phyloP scores from a whole-genome alignment of 2,113 vertebrate species.

The Grammomys dolichurus region DNA sequence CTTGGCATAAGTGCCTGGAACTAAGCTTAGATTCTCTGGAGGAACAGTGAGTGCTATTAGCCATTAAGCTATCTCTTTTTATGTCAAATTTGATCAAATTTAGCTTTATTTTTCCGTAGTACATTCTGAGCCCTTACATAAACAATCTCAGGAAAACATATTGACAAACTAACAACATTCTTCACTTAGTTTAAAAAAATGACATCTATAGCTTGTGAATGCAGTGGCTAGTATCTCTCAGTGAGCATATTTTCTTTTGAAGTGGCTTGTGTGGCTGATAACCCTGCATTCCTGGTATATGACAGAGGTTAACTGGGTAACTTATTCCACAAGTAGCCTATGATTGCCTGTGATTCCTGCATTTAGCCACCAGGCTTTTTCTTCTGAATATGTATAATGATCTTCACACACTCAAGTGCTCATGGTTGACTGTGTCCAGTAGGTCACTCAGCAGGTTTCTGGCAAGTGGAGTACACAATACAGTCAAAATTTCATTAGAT shows the following conservation, averaged over 20 bases:
- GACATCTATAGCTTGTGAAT: neutral
- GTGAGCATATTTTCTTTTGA: constrained; percentile 29
- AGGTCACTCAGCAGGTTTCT: neutral
- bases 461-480: neutral
- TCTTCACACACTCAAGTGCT: neutral
- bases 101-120: neutral
- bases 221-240: neutral
- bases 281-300: neutral
- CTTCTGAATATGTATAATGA: neutral
- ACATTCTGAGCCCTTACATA: neutral
- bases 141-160: constrained; percentile 4
- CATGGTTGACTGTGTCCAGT: neutral
- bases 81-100: neutral
- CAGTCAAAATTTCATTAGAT: neutral
- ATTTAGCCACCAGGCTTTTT: neutral
- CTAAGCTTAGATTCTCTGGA: neutral
- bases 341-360: neutral
- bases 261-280: neutral
- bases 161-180: constrained; percentile 27
- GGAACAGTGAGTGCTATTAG: neutral
- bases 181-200: neutral
- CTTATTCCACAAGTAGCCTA: neutral
- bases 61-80: neutral
- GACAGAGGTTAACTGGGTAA: neutral
- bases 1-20: neutral